phyloP scores from a whole-genome alignment of 1,140 invertebrate genomes.

The Pseudomyrmex pallidus region DNA sequence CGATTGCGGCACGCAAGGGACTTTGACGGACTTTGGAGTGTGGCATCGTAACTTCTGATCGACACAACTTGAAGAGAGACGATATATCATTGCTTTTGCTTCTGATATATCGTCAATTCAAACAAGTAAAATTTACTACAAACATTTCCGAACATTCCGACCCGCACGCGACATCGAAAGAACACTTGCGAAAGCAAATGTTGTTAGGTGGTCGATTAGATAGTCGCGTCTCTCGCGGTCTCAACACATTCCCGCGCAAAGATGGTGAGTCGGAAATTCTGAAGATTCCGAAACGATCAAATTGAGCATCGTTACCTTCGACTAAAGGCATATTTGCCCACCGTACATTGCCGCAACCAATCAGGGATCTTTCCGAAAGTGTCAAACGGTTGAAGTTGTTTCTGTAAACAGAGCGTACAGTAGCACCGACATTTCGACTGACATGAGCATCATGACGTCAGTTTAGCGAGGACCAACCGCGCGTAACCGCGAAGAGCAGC shows the following conservation, averaged over 20 bases:
- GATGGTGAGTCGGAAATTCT: constrained; percentile 16
- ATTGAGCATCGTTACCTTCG: constrained; percentile 37
- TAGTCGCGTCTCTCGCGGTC: too few relatives aligned
- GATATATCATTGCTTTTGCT: not conserved
- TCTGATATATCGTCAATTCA: not conserved
- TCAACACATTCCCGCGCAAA: not conserved
- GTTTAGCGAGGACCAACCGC: constrained; percentile 64
- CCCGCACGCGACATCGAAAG: too few relatives aligned
- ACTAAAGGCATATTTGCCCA: constrained; percentile 55
- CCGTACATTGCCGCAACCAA: constrained; percentile 34
- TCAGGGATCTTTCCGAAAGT: constrained; percentile 51
- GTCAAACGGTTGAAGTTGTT: constrained; percentile 72
- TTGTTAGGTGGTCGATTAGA: not conserved
- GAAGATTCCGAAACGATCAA: constrained; percentile 23
- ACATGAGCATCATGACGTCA: constrained; percentile 62
- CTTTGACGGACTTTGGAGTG: constrained; percentile 7
- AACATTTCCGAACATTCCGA: too few relatives aligned
- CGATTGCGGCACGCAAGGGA: not conserved
- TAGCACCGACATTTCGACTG: constrained; percentile 65
- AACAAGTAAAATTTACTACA: too few relatives aligned
- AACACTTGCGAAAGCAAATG: too few relatives aligned
- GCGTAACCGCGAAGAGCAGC: constrained; percentile 51
- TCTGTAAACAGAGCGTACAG: constrained; percentile 65
- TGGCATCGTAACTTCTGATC: not conserved
- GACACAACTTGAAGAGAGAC: not conserved